phyloP scores from a whole-genome alignment of 2,797 vertebrate genomes.

The Tauraco hartlaubi region DNA sequence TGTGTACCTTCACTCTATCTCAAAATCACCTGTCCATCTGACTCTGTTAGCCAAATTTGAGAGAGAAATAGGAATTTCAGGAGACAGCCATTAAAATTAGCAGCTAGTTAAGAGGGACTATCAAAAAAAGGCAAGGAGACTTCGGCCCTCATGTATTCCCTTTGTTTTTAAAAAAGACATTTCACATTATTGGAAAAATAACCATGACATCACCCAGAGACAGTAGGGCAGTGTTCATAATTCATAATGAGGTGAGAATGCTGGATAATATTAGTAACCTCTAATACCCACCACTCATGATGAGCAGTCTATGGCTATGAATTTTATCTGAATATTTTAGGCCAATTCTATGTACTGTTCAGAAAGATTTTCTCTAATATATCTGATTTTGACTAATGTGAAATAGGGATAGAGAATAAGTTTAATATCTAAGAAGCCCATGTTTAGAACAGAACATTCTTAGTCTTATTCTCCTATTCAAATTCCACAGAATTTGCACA shows the following conservation, averaged over 20 bases:
- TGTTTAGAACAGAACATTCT: not conserved
- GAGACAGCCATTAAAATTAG: not conserved
- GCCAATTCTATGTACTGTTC: not conserved
- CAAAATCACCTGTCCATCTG: not conserved
- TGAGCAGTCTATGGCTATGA: not conserved
- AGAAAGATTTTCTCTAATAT: not conserved
- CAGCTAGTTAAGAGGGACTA: not conserved
- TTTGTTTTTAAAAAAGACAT: not conserved
- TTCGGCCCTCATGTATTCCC: not conserved
- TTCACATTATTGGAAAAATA: not conserved
- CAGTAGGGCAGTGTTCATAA: not conserved
- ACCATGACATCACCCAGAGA: not conserved
- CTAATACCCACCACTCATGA: not conserved
- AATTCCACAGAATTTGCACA: not conserved
- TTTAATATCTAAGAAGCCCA: not conserved
- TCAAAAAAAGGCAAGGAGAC: not conserved
- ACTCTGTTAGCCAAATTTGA: not conserved
- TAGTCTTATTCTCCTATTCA: not conserved
- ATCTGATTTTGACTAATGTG: not conserved
- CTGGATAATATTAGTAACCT: not conserved
- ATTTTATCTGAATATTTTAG: not conserved
- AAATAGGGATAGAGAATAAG: not conserved
- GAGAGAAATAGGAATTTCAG: not conserved
- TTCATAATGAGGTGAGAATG: not conserved
- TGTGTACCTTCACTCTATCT: rapidly evolving